Evolutionary conservation across 1,140 invertebrate genomes (phyloP), one percentile per base, ranked within the genome.

Genomic region (Yoshiicerus persimilis): DNA sequence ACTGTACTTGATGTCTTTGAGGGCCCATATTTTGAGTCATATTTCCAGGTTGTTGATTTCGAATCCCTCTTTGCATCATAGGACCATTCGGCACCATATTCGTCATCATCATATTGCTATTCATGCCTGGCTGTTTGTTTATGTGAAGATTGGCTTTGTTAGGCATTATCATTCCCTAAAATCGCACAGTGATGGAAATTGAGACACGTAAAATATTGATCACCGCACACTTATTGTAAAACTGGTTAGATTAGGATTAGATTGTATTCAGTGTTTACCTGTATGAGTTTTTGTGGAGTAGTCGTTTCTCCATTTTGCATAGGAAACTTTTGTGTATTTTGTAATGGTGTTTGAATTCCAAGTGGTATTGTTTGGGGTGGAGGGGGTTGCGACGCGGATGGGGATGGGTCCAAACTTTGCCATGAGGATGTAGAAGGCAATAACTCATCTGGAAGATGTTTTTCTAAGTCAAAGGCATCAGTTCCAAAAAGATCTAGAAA

Each of bases 371-470:
- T 94, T 75, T 95, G 95, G 36, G 94, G 94, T 0, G 95, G 94
- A 39, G 95, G 95, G 36, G 87, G 88, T 64, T 83, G 75, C 30
- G 86, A 41, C 20, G 95, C 94, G 34, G 70, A 47, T 66, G 64
- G 83, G 9, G 56, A 36, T 32, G 84, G 38, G 36, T 90, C 90
- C 32, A 90, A 66, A 30, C 39, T 89, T 16, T 83, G 87, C 90
- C 89, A 90, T 89, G 89, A 88, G 84, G 90, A 88, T 34, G 88
- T 87, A 89, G 95, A 94, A 70, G 92, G 92, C 36, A 95, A 94
- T 20, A 98, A 93, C 93, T 98, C 97, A 94, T 98, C 97, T 41
- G 97, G 97, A 88, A 98, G 94, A 93, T 97, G 96, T 93, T 97
- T 97, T 93, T 97, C 97, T 92, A 97, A 94, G 93, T 96, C 96